Evolutionary conservation across 2,113 vertebrate genomes (phyloP), one percentile per base, ranked within the genome.

Genomic region (Alaudala cheleensis): DNA sequence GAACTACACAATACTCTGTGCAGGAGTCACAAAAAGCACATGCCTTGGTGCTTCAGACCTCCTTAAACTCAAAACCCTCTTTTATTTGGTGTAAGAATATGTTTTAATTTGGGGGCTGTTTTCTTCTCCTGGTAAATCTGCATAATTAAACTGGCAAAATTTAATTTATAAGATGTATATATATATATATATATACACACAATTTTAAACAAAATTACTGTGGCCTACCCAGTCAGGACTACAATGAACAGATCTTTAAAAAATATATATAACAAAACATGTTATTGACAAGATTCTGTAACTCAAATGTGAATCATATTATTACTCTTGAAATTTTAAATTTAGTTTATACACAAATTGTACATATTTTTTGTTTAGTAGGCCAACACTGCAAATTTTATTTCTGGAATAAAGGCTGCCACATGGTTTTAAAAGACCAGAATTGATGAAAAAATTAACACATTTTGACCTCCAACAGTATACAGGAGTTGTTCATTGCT

Each of bases 241-340:
- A 33, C 6, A 79, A 53, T 5, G n/a, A 91, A 42, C 14, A 84
- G 17, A 56, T 66, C 12, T 87, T 56, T 62, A 53, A 64, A 78
- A 95, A 42, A 53, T 44, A 54, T 13, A 29, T 15, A 37, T 16
- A 11, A 67, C 1, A 19, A 85, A 86, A 37, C 40, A 42, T 40
- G 2, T 20, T 84, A 62, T 56, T 64, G 28, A 31, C 9, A 86
- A 67, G 31, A 60, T 81, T 78, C 11, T 64, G 9, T 67, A 74
- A 78, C 24, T 83, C 31, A 86, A 39, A 62, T 62, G 5, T 39
- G 23, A 84, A 62, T 39, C 39, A 10, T 86, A 50, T 60, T 62
- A 90, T 51, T 49, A 44, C 4, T 57, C 22, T 20, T 84, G 37
- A 89, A 39, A 86, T 91, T 74, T 79, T 79, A 54, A 93, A 65